phyloP scores from a whole-genome alignment of 1,140 invertebrate species.

The Zaprionus gabonicus region DNA sequence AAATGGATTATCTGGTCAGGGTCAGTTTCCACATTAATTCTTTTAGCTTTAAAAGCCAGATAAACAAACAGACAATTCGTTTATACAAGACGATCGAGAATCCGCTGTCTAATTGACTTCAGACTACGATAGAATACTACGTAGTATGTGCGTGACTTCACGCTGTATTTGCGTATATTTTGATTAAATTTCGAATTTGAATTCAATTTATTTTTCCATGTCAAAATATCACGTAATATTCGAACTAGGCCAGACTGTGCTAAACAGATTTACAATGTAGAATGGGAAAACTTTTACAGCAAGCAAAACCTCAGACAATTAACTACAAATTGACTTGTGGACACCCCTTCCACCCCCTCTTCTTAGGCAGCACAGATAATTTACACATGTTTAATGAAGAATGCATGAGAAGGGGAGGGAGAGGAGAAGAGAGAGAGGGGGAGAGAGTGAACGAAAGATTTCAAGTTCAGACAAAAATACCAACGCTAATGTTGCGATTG shows the following conservation, averaged over 20 bases:
- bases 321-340: too few relatives aligned
- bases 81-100: neutral
- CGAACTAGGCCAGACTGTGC: neutral
- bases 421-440: neutral
- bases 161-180: neutral
- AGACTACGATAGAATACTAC: neutral
- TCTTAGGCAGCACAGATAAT: neutral
- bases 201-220: neutral
- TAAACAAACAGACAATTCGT: neutral
- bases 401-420: neutral
- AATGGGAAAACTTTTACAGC: too few relatives aligned
- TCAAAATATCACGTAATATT: neutral
- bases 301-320: too few relatives aligned
- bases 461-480: constrained; percentile 47
- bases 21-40: neutral
- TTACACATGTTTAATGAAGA: constrained; percentile 15
- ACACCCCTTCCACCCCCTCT: too few relatives aligned
- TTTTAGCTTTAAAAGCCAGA: neutral
- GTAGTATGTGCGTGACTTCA: neutral
- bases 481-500: constrained; percentile 18
- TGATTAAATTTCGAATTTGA: neutral
- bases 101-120: neutral
- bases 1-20: neutral
- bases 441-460: neutral
- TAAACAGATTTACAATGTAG: neutral